phyloP scores from a whole-genome alignment of 2,113 vertebrate species.

The Phaetusa simplex region DNA sequence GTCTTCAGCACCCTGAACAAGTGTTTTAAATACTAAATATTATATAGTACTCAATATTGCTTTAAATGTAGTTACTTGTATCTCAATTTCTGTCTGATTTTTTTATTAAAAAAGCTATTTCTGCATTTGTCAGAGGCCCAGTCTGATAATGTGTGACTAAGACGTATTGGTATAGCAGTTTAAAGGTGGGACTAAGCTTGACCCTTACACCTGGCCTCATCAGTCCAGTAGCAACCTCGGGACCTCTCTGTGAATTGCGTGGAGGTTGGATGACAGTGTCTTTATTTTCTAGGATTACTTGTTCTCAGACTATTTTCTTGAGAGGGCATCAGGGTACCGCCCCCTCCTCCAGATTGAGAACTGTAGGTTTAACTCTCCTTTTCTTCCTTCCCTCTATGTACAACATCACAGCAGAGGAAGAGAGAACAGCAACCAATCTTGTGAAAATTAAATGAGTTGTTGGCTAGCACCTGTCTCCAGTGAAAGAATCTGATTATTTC shows the following conservation, averaged over 20 bases:
- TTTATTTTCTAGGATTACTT: neutral
- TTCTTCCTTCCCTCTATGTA: neutral
- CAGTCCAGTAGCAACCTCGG: neutral
- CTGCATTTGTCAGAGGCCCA: neutral
- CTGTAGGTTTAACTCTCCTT: neutral
- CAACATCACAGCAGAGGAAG: neutral
- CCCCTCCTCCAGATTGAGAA: neutral
- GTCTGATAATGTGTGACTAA: neutral
- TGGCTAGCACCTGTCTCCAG: neutral
- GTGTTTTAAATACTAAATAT: neutral
- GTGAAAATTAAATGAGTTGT: slow-evolving; percentile 2
- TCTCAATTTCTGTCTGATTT: neutral
- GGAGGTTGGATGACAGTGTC: neutral
- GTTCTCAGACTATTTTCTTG: neutral
- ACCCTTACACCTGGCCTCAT: neutral
- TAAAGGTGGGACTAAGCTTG: neutral
- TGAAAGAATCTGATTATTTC: neutral
- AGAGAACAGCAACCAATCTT: neutral
- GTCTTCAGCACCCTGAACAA: neutral
- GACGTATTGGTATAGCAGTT: neutral
- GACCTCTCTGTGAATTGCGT: neutral
- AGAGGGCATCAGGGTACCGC: neutral
- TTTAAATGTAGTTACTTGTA: neutral
- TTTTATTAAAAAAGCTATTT: neutral
- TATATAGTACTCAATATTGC: neutral